A percentile compares a stretch with the other conserved stretches of the same genome.
phyloP scores from a whole-genome alignment of 2,888 invertebrate species.

The Scaptodrosophila latifasciaeformis region DNA sequence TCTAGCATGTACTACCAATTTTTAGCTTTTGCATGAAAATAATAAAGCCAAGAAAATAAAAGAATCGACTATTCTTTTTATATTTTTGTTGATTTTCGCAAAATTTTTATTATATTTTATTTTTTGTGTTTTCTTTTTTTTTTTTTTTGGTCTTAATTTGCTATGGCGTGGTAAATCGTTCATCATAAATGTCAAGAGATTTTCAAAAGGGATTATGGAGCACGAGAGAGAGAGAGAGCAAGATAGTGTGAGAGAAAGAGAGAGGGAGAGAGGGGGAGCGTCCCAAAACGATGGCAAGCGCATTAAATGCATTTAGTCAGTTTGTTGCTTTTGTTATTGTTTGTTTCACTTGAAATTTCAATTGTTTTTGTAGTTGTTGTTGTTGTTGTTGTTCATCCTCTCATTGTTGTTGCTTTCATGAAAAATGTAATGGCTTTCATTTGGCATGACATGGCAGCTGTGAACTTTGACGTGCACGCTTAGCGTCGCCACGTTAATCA shows the following conservation, averaged over 20 bases:
- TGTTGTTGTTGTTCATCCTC: background rate
- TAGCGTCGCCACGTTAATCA: slow-evolving; percentile 2
- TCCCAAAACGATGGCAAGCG: slow-evolving; percentile 1
- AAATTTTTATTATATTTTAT: background rate
- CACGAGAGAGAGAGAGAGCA: background rate
- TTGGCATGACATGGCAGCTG: slow-evolving; percentile 8
- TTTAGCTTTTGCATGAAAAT: too few relatives aligned
- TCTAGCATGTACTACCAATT: too few relatives aligned
- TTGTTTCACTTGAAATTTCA: too few relatives aligned
- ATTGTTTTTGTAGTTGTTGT: background rate
- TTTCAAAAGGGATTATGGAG: slow-evolving; percentile 29
- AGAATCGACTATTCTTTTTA: too few relatives aligned
- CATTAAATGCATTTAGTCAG: slow-evolving; percentile 8
- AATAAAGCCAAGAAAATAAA: too few relatives aligned
- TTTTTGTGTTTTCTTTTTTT: background rate
- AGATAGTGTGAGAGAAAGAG: background rate
- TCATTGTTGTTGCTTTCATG: background rate
- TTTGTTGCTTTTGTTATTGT: background rate
- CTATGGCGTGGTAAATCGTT: slow-evolving; percentile 40
- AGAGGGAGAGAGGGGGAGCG: background rate
- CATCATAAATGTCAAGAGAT: slow-evolving; percentile 43
- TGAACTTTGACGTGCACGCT: slow-evolving; percentile 3
- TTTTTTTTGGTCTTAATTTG: slow-evolving; percentile 34
- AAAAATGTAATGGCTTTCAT: slow-evolving; percentile 8
- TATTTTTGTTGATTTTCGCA: background rate